Percentiles rank a stretch among this genome's conserved stretches.
Conservation (phyloP, 2,888 invertebrate genomes). For the Lottia scabra region DNA sequence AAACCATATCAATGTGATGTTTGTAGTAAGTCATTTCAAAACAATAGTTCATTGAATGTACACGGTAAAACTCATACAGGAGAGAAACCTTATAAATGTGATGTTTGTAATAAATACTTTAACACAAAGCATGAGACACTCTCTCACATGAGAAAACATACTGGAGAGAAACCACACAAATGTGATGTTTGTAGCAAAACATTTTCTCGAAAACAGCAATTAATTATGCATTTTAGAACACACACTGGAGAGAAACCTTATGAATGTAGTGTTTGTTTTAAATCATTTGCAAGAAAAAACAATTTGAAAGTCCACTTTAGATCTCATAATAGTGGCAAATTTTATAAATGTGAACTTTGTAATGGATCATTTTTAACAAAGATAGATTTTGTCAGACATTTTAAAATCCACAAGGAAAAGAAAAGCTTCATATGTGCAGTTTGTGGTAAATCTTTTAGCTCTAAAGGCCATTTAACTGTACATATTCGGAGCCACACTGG, state of each 20-base stretch:
- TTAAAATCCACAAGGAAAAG: background rate
- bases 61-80: conserved; percentile 7
- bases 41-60: background rate
- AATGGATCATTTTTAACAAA: background rate
- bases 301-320: background rate
- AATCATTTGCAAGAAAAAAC: background rate
- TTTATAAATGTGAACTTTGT: conserved; percentile 8
- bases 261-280: background rate
- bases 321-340: background rate
- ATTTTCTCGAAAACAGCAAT: background rate
- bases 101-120: conserved; percentile 11
- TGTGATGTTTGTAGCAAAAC: background rate
- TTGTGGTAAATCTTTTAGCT: conserved; percentile 13
- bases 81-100: conserved; percentile 11
- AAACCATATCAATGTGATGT: conserved; percentile 12
- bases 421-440: conserved; percentile 11
- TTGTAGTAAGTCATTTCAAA: background rate
- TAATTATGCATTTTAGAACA: background rate
- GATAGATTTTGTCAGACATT: background rate
- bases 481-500: conserved; percentile 18
- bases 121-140: no score
- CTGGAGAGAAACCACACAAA: no score
- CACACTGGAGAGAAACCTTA: background rate
- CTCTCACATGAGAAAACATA: no score
- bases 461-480: background rate